Conservation (phyloP, 2,888 invertebrate genomes). For the Plebejus anna region DNA sequence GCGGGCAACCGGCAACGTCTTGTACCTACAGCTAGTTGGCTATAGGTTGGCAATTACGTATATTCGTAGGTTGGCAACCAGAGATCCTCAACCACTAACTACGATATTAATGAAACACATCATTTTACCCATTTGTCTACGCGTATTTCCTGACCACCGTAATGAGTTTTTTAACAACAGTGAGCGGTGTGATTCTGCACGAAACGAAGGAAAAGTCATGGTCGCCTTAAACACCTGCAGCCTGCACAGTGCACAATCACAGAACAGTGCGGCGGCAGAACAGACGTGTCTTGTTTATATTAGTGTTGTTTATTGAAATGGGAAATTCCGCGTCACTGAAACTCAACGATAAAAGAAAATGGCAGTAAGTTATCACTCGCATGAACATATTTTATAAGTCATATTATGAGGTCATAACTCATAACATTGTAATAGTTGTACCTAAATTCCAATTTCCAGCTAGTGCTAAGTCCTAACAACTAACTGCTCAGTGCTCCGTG, state of each 20-base stretch:
- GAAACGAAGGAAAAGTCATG: slow-evolving; percentile 65
- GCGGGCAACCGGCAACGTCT: background rate
- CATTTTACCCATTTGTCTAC: background rate
- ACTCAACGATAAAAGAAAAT: slow-evolving; percentile 65
- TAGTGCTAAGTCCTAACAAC: too few species aligned
- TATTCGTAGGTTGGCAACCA: background rate
- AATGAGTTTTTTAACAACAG: slow-evolving; percentile 3
- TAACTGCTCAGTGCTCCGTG: background rate
- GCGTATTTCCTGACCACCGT: background rate
- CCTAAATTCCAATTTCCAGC: too few species aligned
- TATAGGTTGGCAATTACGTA: too few species aligned
- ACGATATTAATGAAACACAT: background rate
- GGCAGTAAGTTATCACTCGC: slow-evolving; percentile 62
- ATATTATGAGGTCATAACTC: too few species aligned
- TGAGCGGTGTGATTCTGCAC: slow-evolving; percentile 4
- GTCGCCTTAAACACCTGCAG: slow-evolving; percentile 47
- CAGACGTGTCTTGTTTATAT: slow-evolving; percentile 44
- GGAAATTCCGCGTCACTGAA: slow-evolving; percentile 72
- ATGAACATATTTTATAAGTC: background rate
- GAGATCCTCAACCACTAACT: background rate
- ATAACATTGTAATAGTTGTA: background rate
- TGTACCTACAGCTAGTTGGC: too few species aligned
- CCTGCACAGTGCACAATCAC: slow-evolving; percentile 34
- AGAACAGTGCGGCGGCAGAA: slow-evolving; percentile 48
- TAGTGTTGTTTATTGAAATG: slow-evolving; percentile 46